Base-by-base conservation (phyloP, 2,797 vertebrate genomes). In the Poeciliopsis presidionis region DNA sequence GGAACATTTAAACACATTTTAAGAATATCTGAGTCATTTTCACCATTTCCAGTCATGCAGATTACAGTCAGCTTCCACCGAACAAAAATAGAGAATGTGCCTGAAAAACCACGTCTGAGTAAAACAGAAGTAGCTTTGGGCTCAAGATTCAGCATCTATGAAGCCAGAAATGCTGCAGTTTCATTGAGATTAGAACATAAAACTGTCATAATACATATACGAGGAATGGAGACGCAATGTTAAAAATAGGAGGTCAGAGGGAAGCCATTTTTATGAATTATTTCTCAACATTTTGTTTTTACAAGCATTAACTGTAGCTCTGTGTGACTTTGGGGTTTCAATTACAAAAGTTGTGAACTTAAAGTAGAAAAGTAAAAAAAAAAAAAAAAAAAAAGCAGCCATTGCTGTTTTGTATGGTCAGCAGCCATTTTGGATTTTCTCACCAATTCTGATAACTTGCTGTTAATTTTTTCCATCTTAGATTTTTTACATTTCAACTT, bases 21-120 rank as follows among this genome's bases (percentile, higher is more conserved):
- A 39, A 41, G 39, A 20, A 45, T 47, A 55, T 84, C 14, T 91
- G 86, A 93, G 61, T 93, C 87, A 91, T 82, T 46, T 43, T 57
- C 76, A 73, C 28, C 47, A 51, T 91, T 94, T 94, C 94, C 93
- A 93, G 92, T 93, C 92, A 93, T 83, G 85, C 89, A 79, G 71
- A 45, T 89, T 65, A n/a, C 11, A 2, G 86, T 91, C 91, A 90
- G 80, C 85, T 89, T 91, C 92, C 90, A 89, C 5, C n/a, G 70
- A 78, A 84, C 53, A 81, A 81, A 87, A 90, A 92, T 91, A 93
- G 87, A 89, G 45, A 16, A 25, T 0, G 36, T 63, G 49, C 45
- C 77, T 65, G 22, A 73, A 74, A 74, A 81, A 12, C 59, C 20
- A 4, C 14, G 36, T 74, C 51, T 88, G 89, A 91, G 85, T 87